Percentiles rank a stretch among this genome's conserved stretches.
Evolutionary conservation across 2,888 invertebrate species (phyloP).

Genomic region (Podotricha telesiphe): DNA sequence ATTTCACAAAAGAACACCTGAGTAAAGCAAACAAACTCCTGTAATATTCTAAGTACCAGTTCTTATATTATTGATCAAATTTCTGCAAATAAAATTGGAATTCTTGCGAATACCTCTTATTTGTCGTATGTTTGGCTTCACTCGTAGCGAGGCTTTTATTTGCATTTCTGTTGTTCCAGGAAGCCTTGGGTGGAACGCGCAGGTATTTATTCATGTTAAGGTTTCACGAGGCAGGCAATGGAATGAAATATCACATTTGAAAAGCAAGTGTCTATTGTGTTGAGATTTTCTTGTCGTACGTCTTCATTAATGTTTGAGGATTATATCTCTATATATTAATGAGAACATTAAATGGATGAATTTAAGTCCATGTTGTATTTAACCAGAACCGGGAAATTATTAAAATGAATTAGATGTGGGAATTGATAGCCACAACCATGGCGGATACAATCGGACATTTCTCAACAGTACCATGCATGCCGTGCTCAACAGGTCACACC

Average conservation of each 20-base stretch:
- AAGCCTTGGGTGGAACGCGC: background rate
- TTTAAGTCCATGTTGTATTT: too few species aligned
- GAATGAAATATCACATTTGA: constrained; percentile 9
- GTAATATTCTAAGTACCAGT: background rate
- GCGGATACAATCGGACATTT: too few species aligned
- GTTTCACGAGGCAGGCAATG: constrained; percentile 10
- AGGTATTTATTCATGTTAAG: constrained; percentile 18
- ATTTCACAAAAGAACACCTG: too few species aligned
- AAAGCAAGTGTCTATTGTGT: constrained; percentile 7
- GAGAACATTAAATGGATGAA: too few species aligned
- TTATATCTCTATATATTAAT: too few species aligned
- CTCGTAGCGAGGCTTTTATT: constrained; percentile 11
- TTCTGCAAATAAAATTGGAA: constrained; percentile 9
- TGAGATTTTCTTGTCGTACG: background rate
- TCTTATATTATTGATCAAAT: constrained; percentile 18
- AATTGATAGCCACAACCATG: too few species aligned
- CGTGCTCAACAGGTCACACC: too few species aligned
- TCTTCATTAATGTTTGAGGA: background rate
- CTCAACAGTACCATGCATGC: too few species aligned
- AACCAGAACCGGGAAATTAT: too few species aligned
- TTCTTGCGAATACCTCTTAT: constrained; percentile 1
- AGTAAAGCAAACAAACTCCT: background rate
- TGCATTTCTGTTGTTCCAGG: constrained; percentile 14
- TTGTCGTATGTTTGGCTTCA: constrained; percentile 17
- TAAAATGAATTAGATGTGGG: too few species aligned